Base-by-base conservation (phyloP, 92 coral and sea anemone genomes). In the Zoanthus sociatus region DNA sequence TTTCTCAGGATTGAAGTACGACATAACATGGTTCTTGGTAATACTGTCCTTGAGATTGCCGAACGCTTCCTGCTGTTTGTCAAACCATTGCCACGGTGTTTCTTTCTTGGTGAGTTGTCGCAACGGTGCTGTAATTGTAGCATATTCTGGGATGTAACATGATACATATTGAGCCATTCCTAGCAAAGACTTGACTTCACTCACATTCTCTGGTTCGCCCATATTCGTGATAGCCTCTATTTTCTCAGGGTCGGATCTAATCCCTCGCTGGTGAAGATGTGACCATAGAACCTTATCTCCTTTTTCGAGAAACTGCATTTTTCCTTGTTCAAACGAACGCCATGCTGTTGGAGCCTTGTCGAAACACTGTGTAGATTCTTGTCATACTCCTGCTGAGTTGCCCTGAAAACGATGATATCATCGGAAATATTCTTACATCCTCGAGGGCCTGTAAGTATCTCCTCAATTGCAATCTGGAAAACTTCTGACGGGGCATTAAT, bases 401-500 rank as follows among this genome's bases (percentile, higher is more conserved):
- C 18, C 20, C 68, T 21, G 68, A 14, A 60, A n/a, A 60, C 18
- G 68, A 60, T 60, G 18, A 60, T 60, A n/a, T 60, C 68, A 60
- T 60, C 68, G 1, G 68, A 60, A n/a, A 60, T 16, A n/a, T 60
- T 60, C 18, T 60, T 60, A n/a, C 68, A 60, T 60, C 90, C 90
- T 18, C 68, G 81, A 17, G 55, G 55, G 13, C 75, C 86, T 45
- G 78, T 37, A 13, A 88, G 83, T 42, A 88, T 37, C 61, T 88
- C 84, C 18, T 67, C 73, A 55, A 88, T 63, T 14, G 83, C 82
- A n/a, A 79, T 88, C 78, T 88, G 90, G 58, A 79, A 79, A 17
- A 87, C 79, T 63, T 87, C 79, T 53, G 90, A 63, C 30, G 86
- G 81, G 51, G 86, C 86, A 70, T 79, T 87, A 56, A 87, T 77